Conservation (phyloP, 2,797 vertebrate genomes). For the Sebastes hubbsi region DNA sequence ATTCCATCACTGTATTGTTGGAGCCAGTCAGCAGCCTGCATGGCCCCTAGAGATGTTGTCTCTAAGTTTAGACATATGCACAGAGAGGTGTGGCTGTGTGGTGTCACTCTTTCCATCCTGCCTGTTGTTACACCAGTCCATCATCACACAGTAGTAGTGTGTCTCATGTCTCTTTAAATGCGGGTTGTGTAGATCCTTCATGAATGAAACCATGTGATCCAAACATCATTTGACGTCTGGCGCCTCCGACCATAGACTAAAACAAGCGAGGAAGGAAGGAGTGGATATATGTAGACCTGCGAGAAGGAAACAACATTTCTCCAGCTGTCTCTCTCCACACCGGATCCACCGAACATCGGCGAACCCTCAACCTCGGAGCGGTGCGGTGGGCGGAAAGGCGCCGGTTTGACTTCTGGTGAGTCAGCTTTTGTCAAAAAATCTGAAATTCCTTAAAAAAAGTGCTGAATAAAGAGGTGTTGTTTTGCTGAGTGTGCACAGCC, state of each 20-base stretch:
- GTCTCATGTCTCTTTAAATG: slow-evolving; percentile 80
- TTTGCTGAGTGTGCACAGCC: slow-evolving; percentile 72
- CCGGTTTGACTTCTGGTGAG: slow-evolving; percentile 75
- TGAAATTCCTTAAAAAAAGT: slow-evolving; percentile 53
- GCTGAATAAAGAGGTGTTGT: slow-evolving; percentile 65
- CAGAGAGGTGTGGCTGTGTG: slow-evolving; percentile 44
- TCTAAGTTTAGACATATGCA: slow-evolving; percentile 51
- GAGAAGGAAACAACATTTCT: slow-evolving; percentile 66
- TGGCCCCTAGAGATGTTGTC: slow-evolving; percentile 5
- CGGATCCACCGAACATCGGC: slow-evolving; percentile 42
- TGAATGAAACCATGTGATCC: slow-evolving; percentile 98
- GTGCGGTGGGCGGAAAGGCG: slow-evolving; percentile 58
- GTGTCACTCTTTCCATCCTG: slow-evolving; percentile 53
- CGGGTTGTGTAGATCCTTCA: slow-evolving; percentile 87
- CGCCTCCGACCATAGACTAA: slow-evolving; percentile 77
- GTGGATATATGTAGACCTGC: slow-evolving; percentile 69
- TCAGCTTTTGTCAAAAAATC: slow-evolving; percentile 42
- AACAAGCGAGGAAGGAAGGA: slow-evolving; percentile 82
- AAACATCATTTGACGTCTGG: slow-evolving; percentile 97
- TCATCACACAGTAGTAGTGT: slow-evolving; percentile 57
- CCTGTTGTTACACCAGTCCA: slow-evolving; percentile 50
- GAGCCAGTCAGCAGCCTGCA: slow-evolving; percentile 4
- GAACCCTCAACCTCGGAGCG: slow-evolving; percentile 30
- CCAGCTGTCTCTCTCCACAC: slow-evolving; percentile 56
- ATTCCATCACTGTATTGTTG: not conserved